Conservation (phyloP, 2,113 vertebrate genomes). For the Spermophilus dauricus region DNA sequence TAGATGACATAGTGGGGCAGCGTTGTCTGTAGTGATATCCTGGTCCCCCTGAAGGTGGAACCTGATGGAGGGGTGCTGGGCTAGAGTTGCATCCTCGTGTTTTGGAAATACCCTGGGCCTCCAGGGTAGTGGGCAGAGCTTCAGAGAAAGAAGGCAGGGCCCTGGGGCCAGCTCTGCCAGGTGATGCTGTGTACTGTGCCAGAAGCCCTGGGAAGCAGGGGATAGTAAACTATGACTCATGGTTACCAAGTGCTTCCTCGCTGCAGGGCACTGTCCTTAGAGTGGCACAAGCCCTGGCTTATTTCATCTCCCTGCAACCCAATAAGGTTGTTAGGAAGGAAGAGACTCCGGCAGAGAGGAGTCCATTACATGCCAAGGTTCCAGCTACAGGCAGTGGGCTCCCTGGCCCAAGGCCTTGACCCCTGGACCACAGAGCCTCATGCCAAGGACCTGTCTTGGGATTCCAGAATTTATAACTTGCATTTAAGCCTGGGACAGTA, state of each 20-base stretch:
- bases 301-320: background rate
- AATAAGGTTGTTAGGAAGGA: rapidly evolving
- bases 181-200: too few species aligned
- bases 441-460: background rate
- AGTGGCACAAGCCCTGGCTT: background rate
- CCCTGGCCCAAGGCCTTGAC: background rate
- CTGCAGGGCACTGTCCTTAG: background rate
- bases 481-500: background rate
- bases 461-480: background rate
- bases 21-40: background rate
- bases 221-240: rapidly evolving
- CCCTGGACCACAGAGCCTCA: rapidly evolving
- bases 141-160: background rate
- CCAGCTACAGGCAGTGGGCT: background rate
- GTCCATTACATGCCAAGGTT: background rate
- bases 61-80: too few species aligned
- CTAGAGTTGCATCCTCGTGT: background rate
- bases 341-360: background rate
- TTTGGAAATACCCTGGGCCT: background rate
- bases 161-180: background rate
- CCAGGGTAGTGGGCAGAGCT: too few species aligned
- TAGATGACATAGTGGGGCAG: rapidly evolving
- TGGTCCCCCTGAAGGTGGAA: background rate
- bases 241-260: rapidly evolving
- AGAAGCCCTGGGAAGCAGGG: background rate